These are phyloP conservation scores for Percina caprodes DNA, from an alignment of 2,113 vertebrate species.

Conservation along the genomic window DNA sequence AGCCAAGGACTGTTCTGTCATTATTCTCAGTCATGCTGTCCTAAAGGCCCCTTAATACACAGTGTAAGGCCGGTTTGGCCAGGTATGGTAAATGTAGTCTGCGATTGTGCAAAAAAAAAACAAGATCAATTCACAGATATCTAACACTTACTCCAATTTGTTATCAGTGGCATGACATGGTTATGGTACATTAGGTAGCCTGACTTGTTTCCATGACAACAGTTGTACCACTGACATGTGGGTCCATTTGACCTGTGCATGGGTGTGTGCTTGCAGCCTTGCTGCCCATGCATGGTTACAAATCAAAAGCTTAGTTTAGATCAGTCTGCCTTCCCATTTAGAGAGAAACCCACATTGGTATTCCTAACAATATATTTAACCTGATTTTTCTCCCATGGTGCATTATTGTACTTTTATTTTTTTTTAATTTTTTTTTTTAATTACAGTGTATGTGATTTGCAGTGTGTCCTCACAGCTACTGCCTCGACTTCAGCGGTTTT, in stretches of 20 bases:
- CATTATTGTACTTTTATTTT: conserved; percentile 15
- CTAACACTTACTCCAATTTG: conserved; percentile 24
- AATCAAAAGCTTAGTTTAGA: conserved; percentile 24
- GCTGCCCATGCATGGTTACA: conserved; percentile 22
- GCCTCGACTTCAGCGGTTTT: conserved; percentile 44
- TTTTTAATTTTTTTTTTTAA: conserved; percentile 5
- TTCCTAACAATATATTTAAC: not conserved
- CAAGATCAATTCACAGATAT: not conserved
- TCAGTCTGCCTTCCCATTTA: conserved; percentile 11
- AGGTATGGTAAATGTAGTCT: not conserved
- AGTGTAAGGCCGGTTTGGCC: not conserved
- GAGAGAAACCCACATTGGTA: not conserved
- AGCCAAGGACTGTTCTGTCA: conserved; percentile 26
- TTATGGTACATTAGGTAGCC: conserved; percentile 65
- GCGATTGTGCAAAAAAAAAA: not conserved
- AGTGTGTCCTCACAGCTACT: conserved; percentile 25
- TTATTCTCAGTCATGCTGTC: conserved; percentile 15
- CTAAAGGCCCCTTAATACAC: not conserved
- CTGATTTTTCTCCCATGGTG: not conserved
- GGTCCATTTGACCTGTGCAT: conserved; percentile 58
- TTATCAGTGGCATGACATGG: conserved; percentile 39
- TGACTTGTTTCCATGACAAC: conserved; percentile 84
- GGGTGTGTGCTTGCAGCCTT: conserved; percentile 39
- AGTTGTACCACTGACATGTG: conserved; percentile 61
- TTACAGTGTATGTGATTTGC: conserved; percentile 11